A percentile compares a stretch with the other conserved stretches of the same genome.
These are phyloP conservation scores for Drosophila niveifrons DNA, from an alignment of 2,888 invertebrate species.

Conservation along the genomic window DNA sequence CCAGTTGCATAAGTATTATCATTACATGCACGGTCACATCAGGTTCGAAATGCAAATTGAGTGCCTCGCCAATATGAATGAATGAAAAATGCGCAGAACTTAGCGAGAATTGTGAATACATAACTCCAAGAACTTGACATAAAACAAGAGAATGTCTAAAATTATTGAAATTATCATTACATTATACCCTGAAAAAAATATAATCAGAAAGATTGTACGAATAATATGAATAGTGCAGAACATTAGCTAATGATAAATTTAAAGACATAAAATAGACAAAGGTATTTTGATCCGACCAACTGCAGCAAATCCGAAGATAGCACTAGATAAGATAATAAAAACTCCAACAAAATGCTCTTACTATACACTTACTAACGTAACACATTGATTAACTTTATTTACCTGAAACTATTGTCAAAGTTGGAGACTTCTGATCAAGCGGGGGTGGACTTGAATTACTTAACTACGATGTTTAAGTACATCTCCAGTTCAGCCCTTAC, in stretches of 20 bases:
- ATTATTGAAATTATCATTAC: too few relatives aligned
- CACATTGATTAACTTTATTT: not conserved
- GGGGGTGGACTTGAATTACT: slow-evolving; percentile 12
- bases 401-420: not conserved
- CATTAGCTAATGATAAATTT: too few relatives aligned
- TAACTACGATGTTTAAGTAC: slow-evolving; percentile 12
- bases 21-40: slow-evolving; percentile 56
- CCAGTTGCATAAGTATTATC: slow-evolving; percentile 38
- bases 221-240: too few relatives aligned
- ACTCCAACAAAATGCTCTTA: not conserved
- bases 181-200: too few relatives aligned
- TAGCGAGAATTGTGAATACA: not conserved
- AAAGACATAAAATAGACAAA: too few relatives aligned
- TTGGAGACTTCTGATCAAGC: not conserved
- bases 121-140: too few relatives aligned
- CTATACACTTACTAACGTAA: not conserved
- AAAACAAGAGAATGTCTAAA: too few relatives aligned
- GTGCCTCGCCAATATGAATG: slow-evolving; percentile 37
- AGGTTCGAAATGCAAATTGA: slow-evolving; percentile 46
- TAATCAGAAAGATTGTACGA: too few relatives aligned
- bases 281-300: too few relatives aligned
- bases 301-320: too few relatives aligned
- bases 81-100: slow-evolving; percentile 34
- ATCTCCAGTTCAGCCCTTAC: slow-evolving; percentile 15
- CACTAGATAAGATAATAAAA: not conserved